phyloP scores from a whole-genome alignment of 2,797 vertebrate genomes.

The Dipus sagitta region DNA sequence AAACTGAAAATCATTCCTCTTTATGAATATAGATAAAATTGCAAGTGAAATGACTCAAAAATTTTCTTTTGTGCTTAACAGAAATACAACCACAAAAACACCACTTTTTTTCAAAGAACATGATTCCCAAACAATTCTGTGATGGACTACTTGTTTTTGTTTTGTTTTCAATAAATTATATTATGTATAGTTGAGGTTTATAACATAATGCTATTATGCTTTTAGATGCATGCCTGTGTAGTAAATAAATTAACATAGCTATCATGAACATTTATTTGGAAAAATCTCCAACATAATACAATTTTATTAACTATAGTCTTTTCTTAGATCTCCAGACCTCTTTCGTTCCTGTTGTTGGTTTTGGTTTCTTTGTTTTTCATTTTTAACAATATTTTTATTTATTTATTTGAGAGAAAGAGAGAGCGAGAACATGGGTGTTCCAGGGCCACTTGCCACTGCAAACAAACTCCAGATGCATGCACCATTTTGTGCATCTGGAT shows the following conservation, averaged over 20 bases:
- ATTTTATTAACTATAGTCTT: not conserved
- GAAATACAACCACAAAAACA: not conserved
- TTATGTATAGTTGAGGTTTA: not conserved
- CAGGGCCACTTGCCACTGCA: too few relatives aligned
- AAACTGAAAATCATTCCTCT: not conserved
- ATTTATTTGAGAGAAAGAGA: too few relatives aligned
- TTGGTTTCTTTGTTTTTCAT: not conserved
- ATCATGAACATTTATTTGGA: not conserved
- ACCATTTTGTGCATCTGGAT: too few relatives aligned
- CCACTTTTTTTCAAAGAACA: not conserved
- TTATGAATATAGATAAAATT: not conserved
- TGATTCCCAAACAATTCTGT: constrained; percentile 39
- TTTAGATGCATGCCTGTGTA: not conserved
- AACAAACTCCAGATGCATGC: too few relatives aligned
- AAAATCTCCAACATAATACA: not conserved
- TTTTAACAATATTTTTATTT: not conserved
- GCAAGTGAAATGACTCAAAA: not conserved
- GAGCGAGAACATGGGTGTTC: too few relatives aligned
- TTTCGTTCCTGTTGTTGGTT: not conserved
- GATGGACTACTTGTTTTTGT: not conserved
- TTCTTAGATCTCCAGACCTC: not conserved
- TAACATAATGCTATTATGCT: not conserved
- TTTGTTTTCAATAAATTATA: not conserved
- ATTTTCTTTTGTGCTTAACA: not conserved
- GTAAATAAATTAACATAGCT: not conserved